Conservation (phyloP, 2,888 invertebrate species). For the Leptopterna dolabrata region DNA sequence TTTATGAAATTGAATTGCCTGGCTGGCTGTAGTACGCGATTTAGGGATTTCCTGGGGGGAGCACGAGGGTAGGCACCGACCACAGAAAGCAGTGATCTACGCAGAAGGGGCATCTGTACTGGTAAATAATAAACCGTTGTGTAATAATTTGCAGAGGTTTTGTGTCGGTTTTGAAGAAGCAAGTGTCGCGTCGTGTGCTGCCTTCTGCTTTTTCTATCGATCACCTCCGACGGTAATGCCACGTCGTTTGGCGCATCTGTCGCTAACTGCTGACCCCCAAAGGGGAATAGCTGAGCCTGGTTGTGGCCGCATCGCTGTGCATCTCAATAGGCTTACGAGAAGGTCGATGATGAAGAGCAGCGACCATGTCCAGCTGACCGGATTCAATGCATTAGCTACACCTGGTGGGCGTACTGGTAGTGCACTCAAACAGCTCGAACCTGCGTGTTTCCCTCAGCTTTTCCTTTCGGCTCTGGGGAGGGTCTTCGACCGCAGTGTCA, state of each 20-base stretch:
- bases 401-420: neutral
- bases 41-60: no score
- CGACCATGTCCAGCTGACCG: neutral
- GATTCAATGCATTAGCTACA: neutral
- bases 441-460: neutral
- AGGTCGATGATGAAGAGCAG: neutral
- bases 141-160: no score
- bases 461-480: neutral
- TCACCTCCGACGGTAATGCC: neutral
- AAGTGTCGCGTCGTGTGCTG: no score
- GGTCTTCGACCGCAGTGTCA: neutral
- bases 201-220: neutral
- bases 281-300: neutral
- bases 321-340: neutral
- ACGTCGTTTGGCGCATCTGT: neutral
- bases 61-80: no score
- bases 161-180: no score
- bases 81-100: no score
- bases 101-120: no score
- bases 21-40: no score
- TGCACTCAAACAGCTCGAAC: neutral
- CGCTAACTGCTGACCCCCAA: neutral
- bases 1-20: no score
- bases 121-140: no score
- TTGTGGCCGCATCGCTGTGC: neutral